Conservation (phyloP, 2,888 invertebrate species). For the Tenthredo notha region DNA sequence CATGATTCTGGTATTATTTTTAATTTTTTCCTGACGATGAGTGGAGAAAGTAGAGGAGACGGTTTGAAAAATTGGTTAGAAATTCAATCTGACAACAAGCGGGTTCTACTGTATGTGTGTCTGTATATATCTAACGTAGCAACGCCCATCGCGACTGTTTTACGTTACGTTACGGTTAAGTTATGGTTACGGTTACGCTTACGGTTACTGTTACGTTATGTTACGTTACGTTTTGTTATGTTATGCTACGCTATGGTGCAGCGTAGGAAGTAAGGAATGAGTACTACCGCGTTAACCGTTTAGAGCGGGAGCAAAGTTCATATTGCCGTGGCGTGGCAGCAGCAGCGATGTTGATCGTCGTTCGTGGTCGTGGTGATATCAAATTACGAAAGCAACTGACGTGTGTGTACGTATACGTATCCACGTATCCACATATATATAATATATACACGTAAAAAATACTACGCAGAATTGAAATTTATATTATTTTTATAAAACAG, state of each 20-base stretch:
- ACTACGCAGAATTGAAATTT: conserved; percentile 5
- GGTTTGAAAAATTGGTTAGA: too few species aligned
- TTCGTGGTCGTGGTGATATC: conserved; percentile 13
- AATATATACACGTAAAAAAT: background rate
- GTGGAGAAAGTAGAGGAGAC: too few species aligned
- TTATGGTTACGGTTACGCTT: background rate
- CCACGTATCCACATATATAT: background rate
- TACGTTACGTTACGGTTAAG: background rate
- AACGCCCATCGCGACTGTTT: background rate
- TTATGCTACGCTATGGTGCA: background rate
- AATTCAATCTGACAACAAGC: too few species aligned
- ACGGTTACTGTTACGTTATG: background rate
- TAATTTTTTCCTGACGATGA: too few species aligned
- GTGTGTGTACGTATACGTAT: background rate
- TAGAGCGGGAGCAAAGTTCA: conserved; percentile 44
- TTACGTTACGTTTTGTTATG: background rate
- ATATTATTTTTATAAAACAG: background rate
- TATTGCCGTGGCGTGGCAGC: background rate
- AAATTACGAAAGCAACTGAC: conserved; percentile 47
- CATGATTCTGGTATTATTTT: too few species aligned
- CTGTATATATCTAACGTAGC: background rate
- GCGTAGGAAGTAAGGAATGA: background rate
- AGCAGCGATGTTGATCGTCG: background rate
- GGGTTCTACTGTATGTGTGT: background rate
- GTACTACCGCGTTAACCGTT: conserved; percentile 5